phyloP scores from a whole-genome alignment of 2,113 vertebrate species.

The Sterrhoptilus dennistouni region DNA sequence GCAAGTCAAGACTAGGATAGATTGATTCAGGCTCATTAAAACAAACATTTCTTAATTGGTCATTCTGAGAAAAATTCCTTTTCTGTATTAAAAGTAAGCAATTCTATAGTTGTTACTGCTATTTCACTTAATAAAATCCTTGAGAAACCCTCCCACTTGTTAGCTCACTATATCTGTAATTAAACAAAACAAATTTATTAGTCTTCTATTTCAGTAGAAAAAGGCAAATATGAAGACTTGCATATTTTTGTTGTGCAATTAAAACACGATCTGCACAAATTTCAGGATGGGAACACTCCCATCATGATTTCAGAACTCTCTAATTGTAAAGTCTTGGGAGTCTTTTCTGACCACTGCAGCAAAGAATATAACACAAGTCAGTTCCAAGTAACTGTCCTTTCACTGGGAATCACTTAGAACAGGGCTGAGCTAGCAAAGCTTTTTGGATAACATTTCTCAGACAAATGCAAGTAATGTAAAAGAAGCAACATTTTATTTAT shows the following conservation, averaged over 20 bases:
- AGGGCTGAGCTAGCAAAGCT: neutral
- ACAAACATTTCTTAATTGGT: neutral
- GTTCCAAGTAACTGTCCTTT: neutral
- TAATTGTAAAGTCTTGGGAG: neutral
- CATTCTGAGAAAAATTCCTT: neutral
- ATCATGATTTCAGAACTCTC: neutral
- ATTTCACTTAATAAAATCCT: neutral
- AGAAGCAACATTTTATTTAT: neutral
- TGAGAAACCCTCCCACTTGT: neutral
- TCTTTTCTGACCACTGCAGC: neutral
- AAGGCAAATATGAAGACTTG: neutral
- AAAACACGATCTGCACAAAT: neutral
- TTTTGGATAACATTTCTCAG: neutral
- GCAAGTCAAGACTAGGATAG: neutral
- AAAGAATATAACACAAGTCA: neutral
- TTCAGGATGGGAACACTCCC: neutral
- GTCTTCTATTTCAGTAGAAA: neutral
- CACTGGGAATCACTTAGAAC: neutral
- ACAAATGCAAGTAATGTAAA: neutral
- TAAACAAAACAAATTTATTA: neutral
- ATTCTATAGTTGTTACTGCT: neutral
- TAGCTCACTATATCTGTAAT: neutral
- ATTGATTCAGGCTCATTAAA: neutral
- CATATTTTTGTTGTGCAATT: neutral
- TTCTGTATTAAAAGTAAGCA: neutral